Conservation (phyloP, 2,888 invertebrate species). For the Pyrocoelia pectoralis region DNA sequence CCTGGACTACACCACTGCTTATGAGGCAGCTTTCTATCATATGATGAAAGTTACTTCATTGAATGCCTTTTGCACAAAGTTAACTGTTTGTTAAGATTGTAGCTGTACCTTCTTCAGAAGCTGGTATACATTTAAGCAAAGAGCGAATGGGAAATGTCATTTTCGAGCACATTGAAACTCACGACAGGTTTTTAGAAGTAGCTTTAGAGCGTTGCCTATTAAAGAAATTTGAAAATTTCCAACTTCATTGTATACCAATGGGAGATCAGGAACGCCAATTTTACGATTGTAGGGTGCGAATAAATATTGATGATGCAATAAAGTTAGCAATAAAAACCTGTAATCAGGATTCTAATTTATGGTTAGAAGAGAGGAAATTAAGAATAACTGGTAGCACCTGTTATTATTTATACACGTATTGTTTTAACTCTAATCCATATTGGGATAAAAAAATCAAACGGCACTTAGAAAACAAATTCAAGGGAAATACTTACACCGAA, state of each 20-base stretch:
- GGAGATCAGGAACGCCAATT: not conserved
- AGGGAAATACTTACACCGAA: not conserved
- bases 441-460: not conserved
- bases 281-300: not conserved
- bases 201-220: slow-evolving; percentile 6
- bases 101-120: slow-evolving; percentile 4
- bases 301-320: not conserved
- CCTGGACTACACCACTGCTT: not conserved
- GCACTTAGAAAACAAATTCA: not conserved
- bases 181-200: not conserved
- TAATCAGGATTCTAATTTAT: slow-evolving; percentile 1
- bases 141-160: not conserved
- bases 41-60: slow-evolving; percentile 6
- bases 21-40: not conserved
- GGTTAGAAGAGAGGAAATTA: slow-evolving; percentile 5
- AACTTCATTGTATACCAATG: slow-evolving; percentile 4
- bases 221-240: too few relatives aligned
- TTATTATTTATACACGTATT: slow-evolving; percentile 6
- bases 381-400: slow-evolving; percentile 10
- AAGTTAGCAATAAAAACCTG: slow-evolving; percentile 1
- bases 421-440: not conserved
- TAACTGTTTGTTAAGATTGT: slow-evolving; percentile 4
- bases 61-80: not conserved
- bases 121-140: slow-evolving; percentile 5
- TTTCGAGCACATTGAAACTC: not conserved